Base-by-base conservation (phyloP, 2,888 invertebrate genomes). In the Euphydryas editha region DNA sequence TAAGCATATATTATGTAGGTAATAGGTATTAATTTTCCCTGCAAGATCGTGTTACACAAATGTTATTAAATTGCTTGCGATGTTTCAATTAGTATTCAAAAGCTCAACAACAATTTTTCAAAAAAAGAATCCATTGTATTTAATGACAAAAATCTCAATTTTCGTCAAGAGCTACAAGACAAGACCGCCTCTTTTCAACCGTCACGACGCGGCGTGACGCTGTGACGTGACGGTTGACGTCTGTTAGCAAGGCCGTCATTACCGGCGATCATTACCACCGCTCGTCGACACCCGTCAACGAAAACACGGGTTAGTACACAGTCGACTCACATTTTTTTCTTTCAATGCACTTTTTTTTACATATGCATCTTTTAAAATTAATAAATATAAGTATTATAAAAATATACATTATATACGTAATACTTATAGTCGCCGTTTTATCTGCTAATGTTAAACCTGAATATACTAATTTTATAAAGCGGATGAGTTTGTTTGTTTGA, bases 191-290 rank as follows among this genome's bases (percentile, higher is more conserved):
- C n/a, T 8, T 15, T 51, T 49, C 44, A 42, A 11, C 13, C 17
- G 2, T 49, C 59, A 24, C 20, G 37, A 54, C 57, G 42, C 36
- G 17, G 58, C n/a, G 54, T 44, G 44, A 24, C 44, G 37, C 5
- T n/a, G 58, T 44, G 58, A 59, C 58, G 58, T 58, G n/a, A 2
- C 20, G 42, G 11, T n/a, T 30, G 70, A 63, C 71, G 59, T 49
- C 69, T 69, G 72, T 73, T 71, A 68, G 54, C 62, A 57, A 71
- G 71, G 72, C 69, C 72, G 66, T 66, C 72, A 72, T 70, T 70
- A 68, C 66, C 47, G 58, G 46, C 64, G 64, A 66, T 74, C 75
- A 72, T 73, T 74, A 75, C 70, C 66, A 71, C 44, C 71, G 66
- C 69, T 30, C 6, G 15, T 18, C 20, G 68, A 70, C 73, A 67